A percentile compares a stretch with the other conserved stretches of the same genome.
Evolutionary conservation across 2,797 vertebrate genomes (phyloP).

Genomic region (Myotis daubentonii): DNA sequence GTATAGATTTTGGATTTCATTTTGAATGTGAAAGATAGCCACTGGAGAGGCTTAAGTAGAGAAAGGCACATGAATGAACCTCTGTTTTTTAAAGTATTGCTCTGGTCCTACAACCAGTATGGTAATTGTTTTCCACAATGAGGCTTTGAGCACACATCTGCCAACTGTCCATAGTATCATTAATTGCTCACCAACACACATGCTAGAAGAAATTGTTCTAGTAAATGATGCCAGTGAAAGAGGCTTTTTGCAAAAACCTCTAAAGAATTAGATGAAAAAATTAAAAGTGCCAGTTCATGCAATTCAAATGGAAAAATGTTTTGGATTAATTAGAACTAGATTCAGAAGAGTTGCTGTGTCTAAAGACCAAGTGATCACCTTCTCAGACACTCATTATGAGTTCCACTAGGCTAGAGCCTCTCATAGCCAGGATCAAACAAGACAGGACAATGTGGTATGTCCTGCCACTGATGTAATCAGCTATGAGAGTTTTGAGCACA

Average conservation of each 20-base stretch:
- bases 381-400: slow-evolving; percentile 98
- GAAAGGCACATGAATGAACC: background rate
- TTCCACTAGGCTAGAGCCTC: slow-evolving; percentile 96
- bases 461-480: slow-evolving; percentile 91
- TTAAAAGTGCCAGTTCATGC: slow-evolving; percentile 94
- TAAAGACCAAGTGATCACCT: slow-evolving; percentile 98
- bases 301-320: slow-evolving; percentile 97
- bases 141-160: slow-evolving; percentile 97
- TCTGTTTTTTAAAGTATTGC: background rate
- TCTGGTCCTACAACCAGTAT: slow-evolving; percentile 92
- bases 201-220: slow-evolving; percentile 96
- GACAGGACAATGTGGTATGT: slow-evolving; percentile 91
- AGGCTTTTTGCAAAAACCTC: slow-evolving; percentile 95
- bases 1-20: background rate
- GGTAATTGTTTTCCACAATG: slow-evolving; percentile 98
- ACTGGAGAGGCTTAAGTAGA: background rate
- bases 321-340: slow-evolving; percentile 95
- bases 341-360: slow-evolving; percentile 96
- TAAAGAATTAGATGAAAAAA: slow-evolving; percentile 95
- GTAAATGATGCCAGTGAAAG: slow-evolving; percentile 98
- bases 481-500: slow-evolving; percentile 90
- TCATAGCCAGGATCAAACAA: slow-evolving; percentile 95
- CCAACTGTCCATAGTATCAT: slow-evolving; percentile 97
- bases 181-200: slow-evolving; percentile 93
- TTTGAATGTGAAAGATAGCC: background rate